phyloP scores from a whole-genome alignment of 2,888 invertebrate species.

The Bedellia somnulentella region DNA sequence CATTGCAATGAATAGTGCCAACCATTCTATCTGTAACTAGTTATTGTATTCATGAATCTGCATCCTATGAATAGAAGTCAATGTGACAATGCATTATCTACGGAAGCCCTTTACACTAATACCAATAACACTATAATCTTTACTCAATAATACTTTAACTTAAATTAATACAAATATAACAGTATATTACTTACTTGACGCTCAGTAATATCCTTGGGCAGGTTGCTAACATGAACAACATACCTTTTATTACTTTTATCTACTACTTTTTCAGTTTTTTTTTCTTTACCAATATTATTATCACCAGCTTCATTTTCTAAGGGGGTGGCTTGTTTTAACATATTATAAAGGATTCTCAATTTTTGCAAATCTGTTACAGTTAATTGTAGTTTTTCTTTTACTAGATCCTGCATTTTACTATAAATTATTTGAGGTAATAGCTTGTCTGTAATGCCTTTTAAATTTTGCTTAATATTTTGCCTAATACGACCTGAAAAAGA shows the following conservation, averaged over 20 bases:
- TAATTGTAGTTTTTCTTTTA: slow-evolving; percentile 17
- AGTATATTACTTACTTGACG: slow-evolving; percentile 22
- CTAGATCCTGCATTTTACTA: slow-evolving; percentile 26
- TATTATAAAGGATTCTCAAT: slow-evolving; percentile 36
- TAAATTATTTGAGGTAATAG: slow-evolving; percentile 36
- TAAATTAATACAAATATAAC: background rate
- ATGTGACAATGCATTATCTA: too few species aligned
- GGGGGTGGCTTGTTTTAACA: slow-evolving; percentile 23
- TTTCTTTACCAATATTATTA: slow-evolving; percentile 1
- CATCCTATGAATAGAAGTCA: too few species aligned
- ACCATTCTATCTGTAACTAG: too few species aligned
- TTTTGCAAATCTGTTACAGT: slow-evolving; percentile 31
- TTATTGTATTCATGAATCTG: too few species aligned
- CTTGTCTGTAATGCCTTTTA: slow-evolving; percentile 25
- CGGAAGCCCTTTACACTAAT: too few species aligned
- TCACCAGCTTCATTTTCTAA: background rate
- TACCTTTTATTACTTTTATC: slow-evolving; percentile 43
- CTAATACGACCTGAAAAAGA: slow-evolving; percentile 33
- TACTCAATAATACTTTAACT: too few species aligned
- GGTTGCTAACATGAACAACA: slow-evolving; percentile 48
- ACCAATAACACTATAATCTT: too few species aligned
- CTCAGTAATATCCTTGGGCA: slow-evolving; percentile 30
- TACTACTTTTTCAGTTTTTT: slow-evolving; percentile 13
- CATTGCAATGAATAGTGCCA: too few species aligned
- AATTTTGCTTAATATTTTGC: slow-evolving; percentile 23